Base-by-base conservation (phyloP, 2,113 vertebrate species). In the Albula goreensis region DNA sequence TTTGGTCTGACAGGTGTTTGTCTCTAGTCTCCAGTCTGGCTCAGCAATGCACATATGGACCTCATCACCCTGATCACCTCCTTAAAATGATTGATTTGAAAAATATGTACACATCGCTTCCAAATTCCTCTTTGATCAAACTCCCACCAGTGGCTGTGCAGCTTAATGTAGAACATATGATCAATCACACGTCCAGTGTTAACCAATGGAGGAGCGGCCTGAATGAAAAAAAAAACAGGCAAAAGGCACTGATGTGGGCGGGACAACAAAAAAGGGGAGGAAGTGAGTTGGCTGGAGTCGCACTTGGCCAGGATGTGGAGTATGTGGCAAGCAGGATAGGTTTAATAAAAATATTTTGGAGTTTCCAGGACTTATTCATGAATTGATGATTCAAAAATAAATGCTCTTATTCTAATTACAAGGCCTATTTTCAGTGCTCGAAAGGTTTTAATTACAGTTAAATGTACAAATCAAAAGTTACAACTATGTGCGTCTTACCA, bases 401-500 rank as follows among this genome's bases (percentile, higher is more conserved):
- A 79, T 19, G 17, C 22, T 85, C 78, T 85, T 5, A 53, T 57
- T 78, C 13, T 5, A 79, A 83, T 83, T 74, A 80, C 49, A 78
- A 81, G 49, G n/a, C 50, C 11, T 19, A n/a, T 50, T 85, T 53
- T 53, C 19, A 13, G 63, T 85, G 41, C 31, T 70, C 56, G 41
- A 3, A 22, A 66, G 13, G 57, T 63, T 60, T 80, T 41, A 79
- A 80, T 60, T 60, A 81, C 17, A 19, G 5, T 85, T n/a, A 8
- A 57, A 78, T 74, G 85, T 25, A 85, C 79, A 25, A 87, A 74
- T 87, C 10, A 31, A 83, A 84, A 56, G 15, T 80, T 51, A 82
- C 41, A 60, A 87, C 93, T 31, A 80, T 11, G 5, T 12, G 77
- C 41, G 51, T 83, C 89, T 94, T 87, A 96, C 95, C 95, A 96